These are phyloP conservation scores for Portevinia maculata DNA, from an alignment of 2,888 invertebrate species.

Conservation along the genomic window DNA sequence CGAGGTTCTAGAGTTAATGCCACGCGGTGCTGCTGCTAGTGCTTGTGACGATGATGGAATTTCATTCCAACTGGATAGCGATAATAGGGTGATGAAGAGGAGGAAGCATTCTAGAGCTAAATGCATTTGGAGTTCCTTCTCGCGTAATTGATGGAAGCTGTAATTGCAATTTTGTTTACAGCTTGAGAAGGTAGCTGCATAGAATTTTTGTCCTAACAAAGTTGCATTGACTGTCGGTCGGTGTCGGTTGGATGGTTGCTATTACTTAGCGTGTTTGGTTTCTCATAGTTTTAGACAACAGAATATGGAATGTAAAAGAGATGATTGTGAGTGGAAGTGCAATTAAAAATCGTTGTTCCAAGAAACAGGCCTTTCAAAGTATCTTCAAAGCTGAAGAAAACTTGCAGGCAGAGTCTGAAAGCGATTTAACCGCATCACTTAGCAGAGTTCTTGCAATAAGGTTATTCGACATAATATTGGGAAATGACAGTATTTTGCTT, in stretches of 20 bases:
- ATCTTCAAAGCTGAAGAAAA: no score
- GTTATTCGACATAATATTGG: no score
- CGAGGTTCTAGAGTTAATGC: conserved; percentile 37
- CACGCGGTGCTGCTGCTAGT: conserved; percentile 14
- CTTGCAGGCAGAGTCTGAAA: no score
- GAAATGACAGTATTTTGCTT: no score
- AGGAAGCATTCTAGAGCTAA: conserved; percentile 61
- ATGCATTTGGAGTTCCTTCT: conserved; percentile 60
- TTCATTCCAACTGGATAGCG: conserved; percentile 13
- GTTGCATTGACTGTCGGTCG: conserved; percentile 2
- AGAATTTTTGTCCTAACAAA: conserved; percentile 33
- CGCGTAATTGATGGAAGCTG: conserved; percentile 66
- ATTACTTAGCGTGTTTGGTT: conserved; percentile 17
- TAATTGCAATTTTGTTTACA: conserved; percentile 43
- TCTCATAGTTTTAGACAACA: conserved; percentile 5
- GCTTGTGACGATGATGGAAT: conserved; percentile 51
- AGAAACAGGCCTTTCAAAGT: no score
- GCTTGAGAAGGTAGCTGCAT: conserved; percentile 5
- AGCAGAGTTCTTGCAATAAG: no score
- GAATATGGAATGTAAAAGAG: background rate
- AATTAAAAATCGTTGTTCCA: no score
- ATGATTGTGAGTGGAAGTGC: no score
- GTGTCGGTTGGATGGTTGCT: conserved; percentile 8
- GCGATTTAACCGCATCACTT: no score
- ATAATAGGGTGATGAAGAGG: conserved; percentile 12